These are phyloP conservation scores for Lissocephala sabroskyi DNA, from an alignment of 2,888 invertebrate species.

Conservation along the genomic window DNA sequence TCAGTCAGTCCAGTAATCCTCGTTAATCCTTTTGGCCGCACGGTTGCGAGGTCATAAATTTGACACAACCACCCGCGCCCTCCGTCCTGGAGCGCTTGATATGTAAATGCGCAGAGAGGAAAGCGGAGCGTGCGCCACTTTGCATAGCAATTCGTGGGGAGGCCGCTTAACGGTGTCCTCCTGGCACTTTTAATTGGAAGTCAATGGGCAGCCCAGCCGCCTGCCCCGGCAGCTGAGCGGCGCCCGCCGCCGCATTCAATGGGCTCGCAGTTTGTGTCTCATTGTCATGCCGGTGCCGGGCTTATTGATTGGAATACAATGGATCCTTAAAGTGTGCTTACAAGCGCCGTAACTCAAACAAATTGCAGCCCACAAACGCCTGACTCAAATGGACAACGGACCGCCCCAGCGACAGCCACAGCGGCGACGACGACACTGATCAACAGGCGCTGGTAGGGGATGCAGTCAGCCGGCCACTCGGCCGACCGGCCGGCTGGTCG, in stretches of 20 bases:
- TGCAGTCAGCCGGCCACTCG: neutral
- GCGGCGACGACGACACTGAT: conserved; percentile 44
- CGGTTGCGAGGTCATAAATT: conserved; percentile 38
- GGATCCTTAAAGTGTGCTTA: conserved; percentile 73
- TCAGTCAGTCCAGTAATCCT: conserved; percentile 40
- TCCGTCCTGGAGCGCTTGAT: conserved; percentile 27
- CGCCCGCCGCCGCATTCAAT: conserved; percentile 50
- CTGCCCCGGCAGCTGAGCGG: conserved; percentile 30
- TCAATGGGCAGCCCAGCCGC: neutral
- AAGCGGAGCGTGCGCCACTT: conserved; percentile 39
- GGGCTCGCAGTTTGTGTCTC: conserved; percentile 44
- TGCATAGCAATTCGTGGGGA: conserved; percentile 26
- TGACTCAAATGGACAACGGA: conserved; percentile 37
- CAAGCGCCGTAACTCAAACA: conserved; percentile 73
- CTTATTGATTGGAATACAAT: conserved; percentile 71
- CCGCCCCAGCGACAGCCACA: conserved; percentile 1
- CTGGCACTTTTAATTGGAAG: neutral
- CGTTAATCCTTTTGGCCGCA: conserved; percentile 48
- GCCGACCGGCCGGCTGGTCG: conserved; percentile 18
- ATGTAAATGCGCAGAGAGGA: conserved; percentile 59
- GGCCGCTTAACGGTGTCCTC: neutral
- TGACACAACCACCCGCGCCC: conserved; percentile 12
- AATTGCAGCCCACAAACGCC: conserved; percentile 70
- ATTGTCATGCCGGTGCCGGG: conserved; percentile 54
- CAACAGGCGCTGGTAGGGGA: conserved; percentile 50